Evolutionary conservation across 2,888 invertebrate genomes (phyloP), one percentile per base, ranked within the genome.

Genomic region (Limnephilus lunatus): DNA sequence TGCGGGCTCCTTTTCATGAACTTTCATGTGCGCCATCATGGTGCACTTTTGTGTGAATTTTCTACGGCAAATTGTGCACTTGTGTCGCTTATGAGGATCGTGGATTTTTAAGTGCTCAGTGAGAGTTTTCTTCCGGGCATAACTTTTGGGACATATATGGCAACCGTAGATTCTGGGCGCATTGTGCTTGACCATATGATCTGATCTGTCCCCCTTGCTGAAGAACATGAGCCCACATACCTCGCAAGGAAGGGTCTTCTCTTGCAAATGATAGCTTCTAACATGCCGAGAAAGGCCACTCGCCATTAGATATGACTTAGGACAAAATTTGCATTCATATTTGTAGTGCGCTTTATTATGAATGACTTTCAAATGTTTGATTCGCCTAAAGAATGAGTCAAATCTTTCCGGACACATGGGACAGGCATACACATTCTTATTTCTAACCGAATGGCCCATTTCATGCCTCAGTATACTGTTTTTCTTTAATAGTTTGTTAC

Each of bases 311-410:
- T 81, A 91, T 1, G 31, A 31, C n/a, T 91, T 91, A 39, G 91
- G 25, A 32, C 91, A 91, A 48, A 87, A 82, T 81, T 91, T 91
- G 82, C 91, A 91, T 12, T 39, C 48, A 35, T 91, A 87, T 25
- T 88, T 91, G 53, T 87, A 81, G 35, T 87, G 81, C 19, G 35
- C 32, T 32, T 89, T 80, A 80, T 80, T n/a, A 39, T 89, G 88
- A 68, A 80, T 32, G 19, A 19, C 80, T 11, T 25, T n/a, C 39
- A 68, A n/a, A 30, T 89, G 88, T 68, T 80, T 68, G 32, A 68
- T 68, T 2, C 88, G 88, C 81, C n/a, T 80, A 12, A 80, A 80
- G 35, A 80, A 89, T 11, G 88, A 89, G n/a, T 68, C 80, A 32
- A 89, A 89, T 68, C 88, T 19, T 32, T 89, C 88, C 2, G 88